These are phyloP conservation scores for Cheilosia soror DNA, from an alignment of 2,888 invertebrate genomes.

Conservation along the genomic window DNA sequence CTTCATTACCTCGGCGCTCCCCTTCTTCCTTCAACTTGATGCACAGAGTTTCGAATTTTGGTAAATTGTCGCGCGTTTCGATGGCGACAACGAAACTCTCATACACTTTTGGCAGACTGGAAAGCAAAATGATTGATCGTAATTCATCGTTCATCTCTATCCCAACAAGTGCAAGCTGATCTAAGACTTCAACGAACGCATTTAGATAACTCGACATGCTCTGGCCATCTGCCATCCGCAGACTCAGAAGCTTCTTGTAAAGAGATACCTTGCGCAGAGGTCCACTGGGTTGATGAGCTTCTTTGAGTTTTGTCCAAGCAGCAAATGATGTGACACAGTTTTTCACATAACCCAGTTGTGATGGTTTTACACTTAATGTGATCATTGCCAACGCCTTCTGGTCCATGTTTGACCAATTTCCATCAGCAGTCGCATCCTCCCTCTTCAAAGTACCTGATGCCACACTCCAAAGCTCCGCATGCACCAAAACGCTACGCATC, in stretches of 20 bases:
- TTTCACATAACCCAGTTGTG: constrained; percentile 54
- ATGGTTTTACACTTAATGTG: constrained; percentile 41
- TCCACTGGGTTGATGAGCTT: constrained; percentile 43
- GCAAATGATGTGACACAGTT: constrained; percentile 39
- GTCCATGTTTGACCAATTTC: constrained; percentile 37
- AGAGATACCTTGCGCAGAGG: constrained; percentile 55
- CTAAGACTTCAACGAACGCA: constrained; percentile 38
- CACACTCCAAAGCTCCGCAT: constrained; percentile 49
- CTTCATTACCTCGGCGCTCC: constrained; percentile 21
- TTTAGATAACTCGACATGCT: constrained; percentile 45
- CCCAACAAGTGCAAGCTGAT: constrained; percentile 28
- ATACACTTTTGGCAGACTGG: constrained; percentile 37
- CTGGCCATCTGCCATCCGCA: constrained; percentile 42
- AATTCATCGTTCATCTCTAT: constrained; percentile 50
- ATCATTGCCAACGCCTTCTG: constrained; percentile 61
- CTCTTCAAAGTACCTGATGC: constrained; percentile 34
- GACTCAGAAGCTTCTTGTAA: constrained; percentile 48
- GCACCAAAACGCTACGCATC: constrained; percentile 49
- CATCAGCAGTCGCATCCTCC: constrained; percentile 12
- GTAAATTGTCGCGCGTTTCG: constrained; percentile 42
- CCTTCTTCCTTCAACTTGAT: constrained; percentile 32
- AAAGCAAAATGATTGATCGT: constrained; percentile 39
- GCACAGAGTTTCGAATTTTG: constrained; percentile 26
- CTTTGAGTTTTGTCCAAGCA: constrained; percentile 46
- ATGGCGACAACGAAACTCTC: constrained; percentile 55